Base-by-base conservation (phyloP, 2,888 invertebrate species). In the Koerneria pararmatus region DNA sequence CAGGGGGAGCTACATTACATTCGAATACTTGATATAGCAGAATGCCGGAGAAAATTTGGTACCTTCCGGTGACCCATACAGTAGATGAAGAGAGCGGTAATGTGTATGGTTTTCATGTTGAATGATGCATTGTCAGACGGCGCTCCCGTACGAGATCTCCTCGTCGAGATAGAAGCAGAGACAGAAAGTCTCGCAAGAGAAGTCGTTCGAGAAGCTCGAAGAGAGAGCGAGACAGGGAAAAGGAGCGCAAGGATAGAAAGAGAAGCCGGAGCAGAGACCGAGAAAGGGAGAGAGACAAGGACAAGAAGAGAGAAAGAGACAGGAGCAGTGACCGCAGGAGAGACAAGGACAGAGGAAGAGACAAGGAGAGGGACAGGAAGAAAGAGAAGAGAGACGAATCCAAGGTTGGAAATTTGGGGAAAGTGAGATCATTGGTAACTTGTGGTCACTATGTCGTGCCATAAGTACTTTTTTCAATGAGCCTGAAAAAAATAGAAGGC, bases 211-310 rank as follows among this genome's bases (percentile, higher is more conserved):
- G 22, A 24, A 48, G n/a, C 57, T 41, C 56, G 6, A 49, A 63
- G 2, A 54, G 54, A 51, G 57, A 48, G 24, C 34, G 56, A 22
- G 66, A 71, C n/a, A 70, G 66, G 31, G 68, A 72, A 37, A 49
- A 66, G 31, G 70, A 71, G 51, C 65, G 70, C 46, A 69, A 67
- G 58, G 65, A 69, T 27, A 31, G 66, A 15, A 66, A 54, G 19
- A 66, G 63, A 46, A 66, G 65, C 56, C 34, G 59, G 32, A 64
- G 64, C 58, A 57, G 54, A 24, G 59, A 67, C n/a, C 22, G 56
- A 4, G 56, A 67, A 68, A 35, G 32, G 48, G 59, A 65, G 35
- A 60, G 66, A 37, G 34, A 64, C 37, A 32, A n/a, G n/a, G n/a
- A n/a, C n/a, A n/a, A n/a, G n/a, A 32, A 37, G 37, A 64, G 64